phyloP scores from a whole-genome alignment of 2,888 invertebrate genomes.

The Toxonevra muliebris region DNA sequence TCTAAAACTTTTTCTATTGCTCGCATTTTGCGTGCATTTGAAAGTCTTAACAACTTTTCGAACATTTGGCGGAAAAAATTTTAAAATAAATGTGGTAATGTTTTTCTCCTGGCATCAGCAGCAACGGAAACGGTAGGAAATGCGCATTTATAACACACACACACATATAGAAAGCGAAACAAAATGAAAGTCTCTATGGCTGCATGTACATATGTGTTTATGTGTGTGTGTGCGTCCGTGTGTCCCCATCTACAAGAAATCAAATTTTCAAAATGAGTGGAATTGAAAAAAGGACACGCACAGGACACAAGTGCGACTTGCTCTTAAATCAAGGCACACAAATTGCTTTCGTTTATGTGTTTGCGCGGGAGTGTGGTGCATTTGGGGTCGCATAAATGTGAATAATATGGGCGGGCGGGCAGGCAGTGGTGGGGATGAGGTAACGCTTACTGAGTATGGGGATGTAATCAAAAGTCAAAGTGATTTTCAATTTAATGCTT shows the following conservation, averaged over 20 bases:
- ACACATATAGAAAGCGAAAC: too few relatives aligned
- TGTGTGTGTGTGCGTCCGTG: background rate
- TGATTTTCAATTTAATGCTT: constrained; percentile 58
- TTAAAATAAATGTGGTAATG: background rate
- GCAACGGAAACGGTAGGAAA: too few relatives aligned
- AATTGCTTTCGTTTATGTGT: background rate
- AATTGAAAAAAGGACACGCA: background rate
- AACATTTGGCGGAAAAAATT: background rate
- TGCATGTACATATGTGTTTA: too few relatives aligned
- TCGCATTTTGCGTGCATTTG: background rate
- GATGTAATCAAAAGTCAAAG: constrained; percentile 47
- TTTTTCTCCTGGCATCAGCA: too few relatives aligned
- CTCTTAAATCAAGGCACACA: constrained; percentile 4
- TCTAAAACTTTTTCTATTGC: background rate
- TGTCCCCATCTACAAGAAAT: background rate
- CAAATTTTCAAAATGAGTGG: background rate
- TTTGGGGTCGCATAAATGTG: background rate
- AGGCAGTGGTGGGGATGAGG: background rate
- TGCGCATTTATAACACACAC: too few relatives aligned
- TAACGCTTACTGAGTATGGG: background rate
- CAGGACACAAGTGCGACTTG: background rate
- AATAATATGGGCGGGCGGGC: background rate
- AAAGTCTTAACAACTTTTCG: background rate
- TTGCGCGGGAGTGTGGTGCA: background rate
- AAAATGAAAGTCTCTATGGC: too few relatives aligned